A percentile compares a stretch with the other conserved stretches of the same genome.
Conservation (phyloP, 2,113 vertebrate genomes). For the Benitochromis conjunctus region DNA sequence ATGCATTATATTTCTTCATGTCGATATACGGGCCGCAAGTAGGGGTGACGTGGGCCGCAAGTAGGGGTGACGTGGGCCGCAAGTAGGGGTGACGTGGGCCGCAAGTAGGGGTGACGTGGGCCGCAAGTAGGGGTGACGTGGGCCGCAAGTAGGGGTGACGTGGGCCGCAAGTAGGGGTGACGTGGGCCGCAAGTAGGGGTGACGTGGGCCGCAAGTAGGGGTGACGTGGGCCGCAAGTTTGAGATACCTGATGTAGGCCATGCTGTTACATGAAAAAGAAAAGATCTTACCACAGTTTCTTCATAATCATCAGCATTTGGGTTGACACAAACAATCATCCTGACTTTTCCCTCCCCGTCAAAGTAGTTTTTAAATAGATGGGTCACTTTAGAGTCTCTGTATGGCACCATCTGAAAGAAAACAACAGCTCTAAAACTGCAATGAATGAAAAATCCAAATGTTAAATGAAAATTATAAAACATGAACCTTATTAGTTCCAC, state of each 20-base stretch:
- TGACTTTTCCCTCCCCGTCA: constrained; percentile 94
- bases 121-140: too few species aligned
- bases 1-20: too few species aligned
- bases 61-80: too few species aligned
- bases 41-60: too few species aligned
- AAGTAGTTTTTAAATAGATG: constrained; percentile 99
- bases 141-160: too few species aligned
- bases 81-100: too few species aligned
- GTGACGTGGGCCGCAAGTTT: too few species aligned
- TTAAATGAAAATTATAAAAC: not conserved
- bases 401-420: constrained; percentile 89
- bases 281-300: constrained; percentile 85
- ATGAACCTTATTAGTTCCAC: constrained; percentile 88
- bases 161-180: too few species aligned
- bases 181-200: too few species aligned
- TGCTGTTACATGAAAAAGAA: not conserved
- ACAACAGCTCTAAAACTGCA: not conserved
- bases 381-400: constrained; percentile 96
- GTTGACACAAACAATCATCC: constrained; percentile 96
- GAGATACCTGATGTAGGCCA: not conserved
- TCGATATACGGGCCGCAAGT: too few species aligned
- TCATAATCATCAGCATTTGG: constrained; percentile 96
- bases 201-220: too few species aligned
- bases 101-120: too few species aligned
- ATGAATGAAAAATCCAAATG: not conserved